Percentiles rank a stretch among this genome's conserved stretches.
Evolutionary conservation across 2,888 invertebrate species (phyloP).

Genomic region (Leucozona laternaria): DNA sequence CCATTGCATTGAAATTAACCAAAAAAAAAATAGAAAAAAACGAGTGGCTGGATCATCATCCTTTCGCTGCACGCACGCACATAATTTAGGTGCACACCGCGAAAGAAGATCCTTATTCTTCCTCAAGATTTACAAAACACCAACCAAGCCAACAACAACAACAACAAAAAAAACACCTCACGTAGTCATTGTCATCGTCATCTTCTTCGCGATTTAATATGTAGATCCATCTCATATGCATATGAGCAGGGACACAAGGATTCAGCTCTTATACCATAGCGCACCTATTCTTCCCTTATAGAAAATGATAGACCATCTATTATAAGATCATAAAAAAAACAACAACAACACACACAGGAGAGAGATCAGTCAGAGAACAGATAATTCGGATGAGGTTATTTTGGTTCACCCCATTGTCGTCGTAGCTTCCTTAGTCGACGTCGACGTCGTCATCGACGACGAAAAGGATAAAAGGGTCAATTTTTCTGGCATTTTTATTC

Average conservation of each 20-base stretch:
- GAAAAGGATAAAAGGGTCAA: constrained; percentile 71
- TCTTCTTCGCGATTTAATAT: constrained; percentile 68
- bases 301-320: constrained; percentile 61
- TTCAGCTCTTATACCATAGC: constrained; percentile 40
- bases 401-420: constrained; percentile 74
- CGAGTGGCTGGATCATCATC: constrained; percentile 62
- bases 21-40: constrained; percentile 17
- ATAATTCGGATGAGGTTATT: constrained; percentile 75
- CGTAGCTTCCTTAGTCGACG: constrained; percentile 21
- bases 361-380: constrained; percentile 56
- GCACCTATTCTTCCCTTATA: constrained; percentile 60
- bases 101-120: constrained; percentile 71
- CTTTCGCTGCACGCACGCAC: constrained; percentile 70
- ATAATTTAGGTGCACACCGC: constrained; percentile 73
- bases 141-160: background rate
- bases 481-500: constrained; percentile 39
- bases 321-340: constrained; percentile 38
- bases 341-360: constrained; percentile 51
- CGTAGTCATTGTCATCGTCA: constrained; percentile 60
- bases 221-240: constrained; percentile 75
- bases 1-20: constrained; percentile 22
- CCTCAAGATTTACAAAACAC: constrained; percentile 21
- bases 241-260: constrained; percentile 60
- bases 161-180: constrained; percentile 61
- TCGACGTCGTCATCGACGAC: background rate